Evolutionary conservation across 2,888 invertebrate genomes (phyloP), one percentile per base, ranked within the genome.

Genomic region (Caenorhabditis sp.): DNA sequence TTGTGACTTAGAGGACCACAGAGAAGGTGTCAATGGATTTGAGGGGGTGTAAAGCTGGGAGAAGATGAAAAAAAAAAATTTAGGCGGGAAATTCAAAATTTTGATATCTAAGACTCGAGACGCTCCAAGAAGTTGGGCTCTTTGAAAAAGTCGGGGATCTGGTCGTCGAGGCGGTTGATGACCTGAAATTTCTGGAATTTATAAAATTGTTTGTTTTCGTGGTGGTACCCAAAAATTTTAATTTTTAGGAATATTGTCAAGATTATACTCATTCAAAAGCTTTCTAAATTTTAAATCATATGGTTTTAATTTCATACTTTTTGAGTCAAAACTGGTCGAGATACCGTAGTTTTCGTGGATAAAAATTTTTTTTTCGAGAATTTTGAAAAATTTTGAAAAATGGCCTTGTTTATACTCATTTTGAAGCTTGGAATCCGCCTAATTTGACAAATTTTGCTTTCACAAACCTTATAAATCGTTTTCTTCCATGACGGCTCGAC

Each of bases 401-500:
- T 24, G 24, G 54, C 12, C 51, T 14, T 54, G 26, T 54, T 54
- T 26, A 12, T 12, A 26, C 54, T 24, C 12, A 26, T 54, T 54
- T 26, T 24, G 12, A 47, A 47, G 54, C 54, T 54, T 26, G 12
- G 12, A 54, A 26, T 19, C 2, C 8, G 47, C n/a, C 19, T 7
- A 47, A 7, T 19, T n/a, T n/a, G n/a, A n/a, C 47, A 47, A 19
- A 47, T 2, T 8, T n/a, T n/a, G n/a, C n/a, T n/a, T 31, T 31
- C 31, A 41, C 69, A 51, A 28, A 87, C 88, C 92, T 99, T 99
- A 95, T 99, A 99, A 94, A 99, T 99, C 92, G 97, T 96, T 94
- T 99, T 99, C 94, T 99, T 99, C 99, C 99, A 99, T 92, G 98
- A 98, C 93, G 98, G 98, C 93, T 99, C 99, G 83, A 95, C 94